Conservation (phyloP, 2,797 vertebrate genomes). For the Chlorospingus semifuscus region DNA sequence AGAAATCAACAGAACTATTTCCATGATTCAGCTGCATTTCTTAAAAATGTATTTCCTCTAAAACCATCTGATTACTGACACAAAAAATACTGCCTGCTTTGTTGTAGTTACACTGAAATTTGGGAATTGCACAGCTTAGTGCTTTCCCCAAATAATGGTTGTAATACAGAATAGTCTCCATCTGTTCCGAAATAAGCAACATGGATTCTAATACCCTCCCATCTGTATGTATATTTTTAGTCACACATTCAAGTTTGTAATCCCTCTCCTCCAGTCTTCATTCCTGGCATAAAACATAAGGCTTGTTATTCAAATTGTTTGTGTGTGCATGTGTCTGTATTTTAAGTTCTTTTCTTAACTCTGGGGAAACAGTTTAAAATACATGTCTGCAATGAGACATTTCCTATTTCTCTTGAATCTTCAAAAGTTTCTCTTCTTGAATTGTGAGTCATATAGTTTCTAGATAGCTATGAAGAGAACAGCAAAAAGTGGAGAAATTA, state of each 20-base stretch:
- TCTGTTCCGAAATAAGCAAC: constrained; percentile 36
- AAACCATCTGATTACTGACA: background rate
- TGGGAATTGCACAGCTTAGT: background rate
- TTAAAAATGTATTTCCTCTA: background rate
- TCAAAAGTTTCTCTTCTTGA: background rate
- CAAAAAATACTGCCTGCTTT: background rate
- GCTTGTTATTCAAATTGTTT: background rate
- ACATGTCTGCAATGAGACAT: background rate
- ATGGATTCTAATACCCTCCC: background rate
- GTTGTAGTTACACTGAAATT: background rate
- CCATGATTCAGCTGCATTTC: background rate
- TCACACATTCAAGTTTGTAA: background rate
- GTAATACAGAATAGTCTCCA: background rate
- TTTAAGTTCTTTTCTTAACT: background rate
- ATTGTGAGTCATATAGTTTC: background rate
- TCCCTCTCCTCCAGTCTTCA: background rate
- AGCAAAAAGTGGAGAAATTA: background rate
- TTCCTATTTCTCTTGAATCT: background rate
- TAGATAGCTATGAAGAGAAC: background rate
- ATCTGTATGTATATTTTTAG: background rate
- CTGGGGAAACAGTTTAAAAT: background rate
- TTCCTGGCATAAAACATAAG: background rate
- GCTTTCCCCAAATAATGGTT: constrained; percentile 11
- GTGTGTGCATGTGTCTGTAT: background rate
- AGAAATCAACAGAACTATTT: background rate